Evolutionary conservation across 2,888 invertebrate genomes (phyloP).

Genomic region (Meliscaeva auricollis): DNA sequence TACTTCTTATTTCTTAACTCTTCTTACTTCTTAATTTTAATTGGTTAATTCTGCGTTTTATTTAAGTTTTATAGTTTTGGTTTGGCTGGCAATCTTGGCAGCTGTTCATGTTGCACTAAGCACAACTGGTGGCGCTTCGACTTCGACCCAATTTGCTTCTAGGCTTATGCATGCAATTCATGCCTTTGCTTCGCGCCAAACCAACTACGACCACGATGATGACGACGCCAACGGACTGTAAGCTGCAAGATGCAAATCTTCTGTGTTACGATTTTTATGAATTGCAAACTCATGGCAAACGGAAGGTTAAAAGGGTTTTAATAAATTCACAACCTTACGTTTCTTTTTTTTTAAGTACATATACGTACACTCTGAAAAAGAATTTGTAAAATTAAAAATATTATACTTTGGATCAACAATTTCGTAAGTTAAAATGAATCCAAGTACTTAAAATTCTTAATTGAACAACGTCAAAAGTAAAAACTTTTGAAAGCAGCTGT

Average conservation of each 20-base stretch:
- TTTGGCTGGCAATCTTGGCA: background rate
- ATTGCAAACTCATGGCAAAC: slow-evolving; percentile 54
- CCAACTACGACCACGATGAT: background rate
- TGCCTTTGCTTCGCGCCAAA: slow-evolving; percentile 32
- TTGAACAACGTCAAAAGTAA: no score
- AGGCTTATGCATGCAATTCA: slow-evolving; percentile 32
- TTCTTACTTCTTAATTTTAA: no score
- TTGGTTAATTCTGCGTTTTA: no score
- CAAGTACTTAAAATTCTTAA: no score
- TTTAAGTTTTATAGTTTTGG: no score
- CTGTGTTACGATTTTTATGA: slow-evolving; percentile 40
- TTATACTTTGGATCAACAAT: no score
- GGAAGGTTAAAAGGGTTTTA: slow-evolving; percentile 72
- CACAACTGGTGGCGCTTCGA: slow-evolving; percentile 61
- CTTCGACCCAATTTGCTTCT: slow-evolving; percentile 58
- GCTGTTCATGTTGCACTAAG: background rate
- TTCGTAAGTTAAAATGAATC: no score
- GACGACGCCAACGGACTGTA: background rate
- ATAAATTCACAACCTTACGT: slow-evolving; percentile 46
- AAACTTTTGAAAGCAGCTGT: no score
- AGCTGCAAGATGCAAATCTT: slow-evolving; percentile 61
- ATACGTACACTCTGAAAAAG: no score
- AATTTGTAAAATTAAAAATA: no score
- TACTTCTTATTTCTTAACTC: no score
- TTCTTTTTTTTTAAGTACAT: background rate